Conservation (phyloP, 2,113 vertebrate species). For the Nematolebias whitei region DNA sequence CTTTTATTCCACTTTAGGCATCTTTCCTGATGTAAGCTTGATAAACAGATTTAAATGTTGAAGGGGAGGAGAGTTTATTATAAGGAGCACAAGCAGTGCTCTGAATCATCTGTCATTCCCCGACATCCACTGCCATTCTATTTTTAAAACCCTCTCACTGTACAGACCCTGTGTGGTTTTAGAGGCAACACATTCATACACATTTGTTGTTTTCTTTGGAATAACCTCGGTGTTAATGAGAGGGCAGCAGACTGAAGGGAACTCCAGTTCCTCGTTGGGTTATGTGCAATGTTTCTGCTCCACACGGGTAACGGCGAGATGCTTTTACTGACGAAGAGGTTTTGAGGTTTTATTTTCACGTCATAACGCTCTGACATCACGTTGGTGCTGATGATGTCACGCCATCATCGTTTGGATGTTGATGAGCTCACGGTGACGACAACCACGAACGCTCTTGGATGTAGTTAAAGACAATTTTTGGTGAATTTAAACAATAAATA, state of each 20-base stretch:
- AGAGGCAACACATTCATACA: background rate
- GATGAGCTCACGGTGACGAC: slow-evolving; percentile 49
- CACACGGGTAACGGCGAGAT: slow-evolving; percentile 47
- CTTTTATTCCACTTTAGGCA: background rate
- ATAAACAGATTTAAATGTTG: too few relatives aligned
- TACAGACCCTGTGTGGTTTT: slow-evolving; percentile 12
- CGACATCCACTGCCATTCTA: slow-evolving; percentile 5
- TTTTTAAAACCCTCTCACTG: slow-evolving; percentile 10
- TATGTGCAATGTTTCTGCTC: slow-evolving; percentile 68
- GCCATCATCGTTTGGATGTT: slow-evolving; percentile 30
- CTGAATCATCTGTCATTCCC: background rate
- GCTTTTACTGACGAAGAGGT: slow-evolving; percentile 43
- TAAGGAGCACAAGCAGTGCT: slow-evolving; percentile 16
- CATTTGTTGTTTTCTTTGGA: slow-evolving; percentile 5
- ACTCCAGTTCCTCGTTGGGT: slow-evolving; percentile 51
- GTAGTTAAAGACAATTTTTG: slow-evolving; percentile 71
- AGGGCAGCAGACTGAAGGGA: slow-evolving; percentile 16
- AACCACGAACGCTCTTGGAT: slow-evolving; percentile 67
- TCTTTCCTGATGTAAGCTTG: too few relatives aligned
- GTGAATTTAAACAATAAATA: slow-evolving; percentile 78
- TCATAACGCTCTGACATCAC: slow-evolving; percentile 49
- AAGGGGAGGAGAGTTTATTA: slow-evolving; percentile 6
- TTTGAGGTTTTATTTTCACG: slow-evolving; percentile 28
- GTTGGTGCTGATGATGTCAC: slow-evolving; percentile 66
- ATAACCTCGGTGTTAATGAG: too few relatives aligned